These are phyloP conservation scores for Melanotaenia maccullochi DNA, from an alignment of 2,797 vertebrate species.

Conservation along the genomic window DNA sequence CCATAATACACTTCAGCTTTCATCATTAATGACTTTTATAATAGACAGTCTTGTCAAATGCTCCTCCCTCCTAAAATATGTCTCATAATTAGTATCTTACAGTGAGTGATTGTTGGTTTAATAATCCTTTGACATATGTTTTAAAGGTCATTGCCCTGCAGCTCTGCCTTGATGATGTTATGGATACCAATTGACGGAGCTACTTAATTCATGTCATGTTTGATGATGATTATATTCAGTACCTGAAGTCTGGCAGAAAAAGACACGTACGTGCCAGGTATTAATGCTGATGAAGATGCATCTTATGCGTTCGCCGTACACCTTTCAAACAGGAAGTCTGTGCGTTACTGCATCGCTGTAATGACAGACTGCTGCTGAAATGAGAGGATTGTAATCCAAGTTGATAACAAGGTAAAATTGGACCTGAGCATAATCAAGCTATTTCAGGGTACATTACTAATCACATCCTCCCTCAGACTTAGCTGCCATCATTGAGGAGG, in stretches of 20 bases:
- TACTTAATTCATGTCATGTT: slow-evolving; percentile 36
- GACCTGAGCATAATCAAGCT: slow-evolving; percentile 57
- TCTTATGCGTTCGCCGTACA: neutral
- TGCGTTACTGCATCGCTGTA: neutral
- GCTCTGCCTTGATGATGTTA: slow-evolving; percentile 17
- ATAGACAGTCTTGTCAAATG: slow-evolving; percentile 14
- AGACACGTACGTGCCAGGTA: slow-evolving; percentile 16
- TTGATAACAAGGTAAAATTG: slow-evolving; percentile 43
- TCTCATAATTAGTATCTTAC: slow-evolving; percentile 37
- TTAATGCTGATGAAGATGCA: slow-evolving; percentile 12
- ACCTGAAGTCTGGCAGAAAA: slow-evolving; percentile 10
- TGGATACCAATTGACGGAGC: slow-evolving; percentile 13
- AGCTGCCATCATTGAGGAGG: slow-evolving; percentile 50
- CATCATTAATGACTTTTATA: slow-evolving; percentile 43
- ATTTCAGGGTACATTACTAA: slow-evolving; percentile 60
- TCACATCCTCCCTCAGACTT: slow-evolving; percentile 40
- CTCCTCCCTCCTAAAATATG: slow-evolving; percentile 15
- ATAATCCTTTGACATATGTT: slow-evolving; percentile 41
- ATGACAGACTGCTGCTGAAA: slow-evolving; percentile 17
- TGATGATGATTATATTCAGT: slow-evolving; percentile 27
- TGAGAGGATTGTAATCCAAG: slow-evolving; percentile 38
- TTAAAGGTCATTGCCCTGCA: slow-evolving; percentile 26
- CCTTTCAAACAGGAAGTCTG: slow-evolving; percentile 22
- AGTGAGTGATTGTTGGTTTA: slow-evolving; percentile 47
- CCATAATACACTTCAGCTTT: slow-evolving; percentile 12